Evolutionary conservation across 2,113 vertebrate genomes (phyloP).

Genomic region (Mobula hypostoma): DNA sequence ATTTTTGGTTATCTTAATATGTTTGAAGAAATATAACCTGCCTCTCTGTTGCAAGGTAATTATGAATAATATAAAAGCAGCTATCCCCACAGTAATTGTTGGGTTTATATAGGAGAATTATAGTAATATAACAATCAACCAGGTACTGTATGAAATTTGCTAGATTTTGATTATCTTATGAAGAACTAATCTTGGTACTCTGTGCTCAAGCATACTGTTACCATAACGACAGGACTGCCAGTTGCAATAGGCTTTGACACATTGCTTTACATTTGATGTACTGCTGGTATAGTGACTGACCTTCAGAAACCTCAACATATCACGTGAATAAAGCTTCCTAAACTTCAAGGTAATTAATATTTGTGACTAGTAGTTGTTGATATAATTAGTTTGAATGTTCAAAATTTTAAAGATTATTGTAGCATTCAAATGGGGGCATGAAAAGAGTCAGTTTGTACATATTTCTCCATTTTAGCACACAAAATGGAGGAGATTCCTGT

Average conservation of each 20-base stretch:
- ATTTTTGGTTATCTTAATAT: constrained; percentile 3
- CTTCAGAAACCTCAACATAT: constrained; percentile 59
- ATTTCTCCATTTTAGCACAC: neutral
- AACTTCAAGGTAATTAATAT: neutral
- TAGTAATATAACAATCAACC: neutral
- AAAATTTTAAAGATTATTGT: neutral
- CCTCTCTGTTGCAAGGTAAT: neutral
- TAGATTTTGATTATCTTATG: neutral
- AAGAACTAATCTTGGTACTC: neutral
- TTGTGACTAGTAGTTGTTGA: neutral
- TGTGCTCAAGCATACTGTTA: constrained; percentile 49
- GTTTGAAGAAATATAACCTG: neutral
- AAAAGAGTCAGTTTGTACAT: neutral
- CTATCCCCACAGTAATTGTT: neutral
- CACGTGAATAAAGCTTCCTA: constrained; percentile 21
- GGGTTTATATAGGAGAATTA: too few relatives aligned
- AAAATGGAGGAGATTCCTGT: neutral
- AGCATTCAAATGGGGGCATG: neutral
- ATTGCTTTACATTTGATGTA: constrained; percentile 51
- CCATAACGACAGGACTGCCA: constrained; percentile 56
- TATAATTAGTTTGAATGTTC: neutral
- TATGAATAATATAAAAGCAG: neutral
- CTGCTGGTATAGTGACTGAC: constrained; percentile 52
- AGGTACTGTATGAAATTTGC: neutral
- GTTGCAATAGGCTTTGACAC: constrained; percentile 53